Conservation (phyloP, 1,140 invertebrate species). For the Zaprionus ghesquierei region DNA sequence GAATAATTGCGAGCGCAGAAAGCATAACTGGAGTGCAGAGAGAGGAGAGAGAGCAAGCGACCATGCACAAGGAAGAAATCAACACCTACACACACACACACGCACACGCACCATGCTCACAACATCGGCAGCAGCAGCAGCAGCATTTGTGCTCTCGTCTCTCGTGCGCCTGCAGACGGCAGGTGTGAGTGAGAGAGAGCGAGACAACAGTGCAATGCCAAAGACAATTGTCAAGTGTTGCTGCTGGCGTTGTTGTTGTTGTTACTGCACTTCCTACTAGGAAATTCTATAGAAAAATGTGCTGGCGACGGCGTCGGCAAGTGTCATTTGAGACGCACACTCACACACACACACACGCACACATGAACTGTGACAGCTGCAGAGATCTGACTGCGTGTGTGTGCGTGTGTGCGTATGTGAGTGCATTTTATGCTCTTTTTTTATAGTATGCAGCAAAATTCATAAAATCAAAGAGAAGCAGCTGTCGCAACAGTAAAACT, state of each 20-base stretch:
- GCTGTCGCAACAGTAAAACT: constrained; percentile 46
- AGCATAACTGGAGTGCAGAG: constrained; percentile 44
- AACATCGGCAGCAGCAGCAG: no score
- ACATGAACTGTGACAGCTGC: constrained; percentile 40
- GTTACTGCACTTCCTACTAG: constrained; percentile 71
- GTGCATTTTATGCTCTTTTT: constrained; percentile 48
- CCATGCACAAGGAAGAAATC: constrained; percentile 16
- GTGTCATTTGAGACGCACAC: constrained; percentile 73
- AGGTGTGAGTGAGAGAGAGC: constrained; percentile 45
- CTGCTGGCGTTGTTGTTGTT: constrained; percentile 28
- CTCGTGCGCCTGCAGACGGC: no score
- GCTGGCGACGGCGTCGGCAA: constrained; percentile 56
- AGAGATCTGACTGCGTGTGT: constrained; percentile 2
- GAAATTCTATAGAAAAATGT: constrained; percentile 73
- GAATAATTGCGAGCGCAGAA: constrained; percentile 56
- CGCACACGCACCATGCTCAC: neutral
- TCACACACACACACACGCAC: constrained; percentile 23
- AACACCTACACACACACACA: constrained; percentile 28
- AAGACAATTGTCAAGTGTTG: constrained; percentile 66
- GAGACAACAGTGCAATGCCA: constrained; percentile 37
- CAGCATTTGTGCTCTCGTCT: neutral
- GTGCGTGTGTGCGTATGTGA: constrained; percentile 14
- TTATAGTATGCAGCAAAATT: constrained; percentile 52
- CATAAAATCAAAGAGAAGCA: constrained; percentile 49
- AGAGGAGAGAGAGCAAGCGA: neutral